Base-by-base conservation (phyloP, 1,140 invertebrate species). In the Ostrea edulis region DNA sequence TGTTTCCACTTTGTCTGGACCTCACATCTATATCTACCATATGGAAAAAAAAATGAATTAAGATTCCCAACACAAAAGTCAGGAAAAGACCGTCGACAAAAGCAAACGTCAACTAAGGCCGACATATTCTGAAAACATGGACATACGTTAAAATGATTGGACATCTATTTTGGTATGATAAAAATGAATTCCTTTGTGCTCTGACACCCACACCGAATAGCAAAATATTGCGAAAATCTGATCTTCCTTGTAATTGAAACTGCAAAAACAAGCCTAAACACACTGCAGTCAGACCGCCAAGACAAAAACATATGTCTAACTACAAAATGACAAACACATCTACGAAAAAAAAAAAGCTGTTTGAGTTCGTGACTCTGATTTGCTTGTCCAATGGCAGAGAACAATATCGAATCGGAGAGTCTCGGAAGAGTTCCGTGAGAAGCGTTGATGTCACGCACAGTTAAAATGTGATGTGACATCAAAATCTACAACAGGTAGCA, bases 221-320 rank as follows among this genome's bases (percentile, higher is more conserved):
- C 14, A 62, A 62, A 62, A 62, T 62, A 77, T 77, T 77, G 68
- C 68, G 29, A 25, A 77, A 35, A 12, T 22, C 68, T 77, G 55
- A 62, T 62, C 55, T 17, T 62, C n/a, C 14, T 17, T n/a, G 55
- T 62, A 62, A 62, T 62, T 77, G 29, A 77, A 25, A 35, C 68
- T 77, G 14, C 68, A 77, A 77, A 77, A 77, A 77, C 68, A 77
- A 77, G 22, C 68, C 25, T 3, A 12, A 22, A 25, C 68, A 77
- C 12, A 2, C 68, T 35, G 22, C 1, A 77, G 25, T 14, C 68
- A 35, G 68, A 77, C 68, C 68, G 29, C 68, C 25, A 35, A 77
- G 68, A 77, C 22, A 77, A 77, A 29, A 44, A 77, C 68, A 77
- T 77, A 77, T 77, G 68, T 77, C 68, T 77, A 29, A 35, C 25